Base-by-base conservation (phyloP, 1,140 invertebrate genomes). In the Chionoecetes opilio region DNA sequence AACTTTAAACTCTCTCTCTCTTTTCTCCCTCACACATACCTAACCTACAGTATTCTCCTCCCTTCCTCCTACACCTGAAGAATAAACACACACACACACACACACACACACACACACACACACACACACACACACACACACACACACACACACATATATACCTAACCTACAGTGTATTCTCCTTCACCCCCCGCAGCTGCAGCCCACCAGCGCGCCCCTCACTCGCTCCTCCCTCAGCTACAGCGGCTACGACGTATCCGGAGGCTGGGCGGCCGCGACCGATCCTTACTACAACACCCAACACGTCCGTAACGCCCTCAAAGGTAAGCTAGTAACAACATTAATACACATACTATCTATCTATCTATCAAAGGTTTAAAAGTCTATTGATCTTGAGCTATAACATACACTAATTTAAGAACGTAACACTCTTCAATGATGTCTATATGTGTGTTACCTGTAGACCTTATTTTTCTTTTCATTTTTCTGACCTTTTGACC, bases 301-400 rank as follows among this genome's bases (percentile, higher is more conserved):
- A 3, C 93, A 93, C 14, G 93, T 89, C 0, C 93, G 85, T 86
- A 89, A 32, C 46, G 85, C 93, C 85, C 87, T 93, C 35, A 75
- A 75, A 75, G 63, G 63, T 75, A 75, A 75, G 63, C 0, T 53
- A 17, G 8, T 17, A 17, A n/a, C n/a, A n/a, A n/a, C n/a, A n/a
- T n/a, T n/a, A n/a, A n/a, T n/a, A n/a, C n/a, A n/a, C n/a, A n/a
- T n/a, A n/a, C n/a, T n/a, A n/a, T n/a, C n/a, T n/a, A n/a, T n/a
- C n/a, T n/a, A n/a, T n/a, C n/a, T n/a, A n/a, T n/a, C n/a, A n/a
- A n/a, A n/a, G n/a, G n/a, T n/a, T n/a, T n/a, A n/a, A n/a, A n/a
- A n/a, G n/a, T n/a, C n/a, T n/a, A n/a, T n/a, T n/a, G n/a, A n/a
- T n/a, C n/a, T n/a, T n/a, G n/a, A n/a, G n/a, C n/a, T n/a, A n/a